phyloP scores from a whole-genome alignment of 2,113 vertebrate genomes.

The Propithecus coquereli region DNA sequence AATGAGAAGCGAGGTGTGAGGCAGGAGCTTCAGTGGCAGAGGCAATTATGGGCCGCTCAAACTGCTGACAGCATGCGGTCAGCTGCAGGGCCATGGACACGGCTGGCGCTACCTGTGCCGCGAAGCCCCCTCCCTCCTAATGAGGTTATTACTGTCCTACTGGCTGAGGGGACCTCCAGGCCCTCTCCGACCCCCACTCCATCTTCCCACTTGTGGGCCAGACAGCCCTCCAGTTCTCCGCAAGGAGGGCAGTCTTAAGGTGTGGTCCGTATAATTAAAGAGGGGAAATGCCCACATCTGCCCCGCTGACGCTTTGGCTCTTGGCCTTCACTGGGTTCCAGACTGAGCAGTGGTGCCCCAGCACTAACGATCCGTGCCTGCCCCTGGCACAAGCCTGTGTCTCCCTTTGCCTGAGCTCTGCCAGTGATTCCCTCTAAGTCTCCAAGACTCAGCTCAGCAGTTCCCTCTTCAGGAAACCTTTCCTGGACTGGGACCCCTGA shows the following conservation, averaged over 20 bases:
- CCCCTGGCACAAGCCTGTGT: not conserved
- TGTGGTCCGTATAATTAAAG: not conserved
- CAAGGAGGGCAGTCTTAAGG: not conserved
- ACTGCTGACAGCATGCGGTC: constrained; percentile 44
- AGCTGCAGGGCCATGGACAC: constrained; percentile 70
- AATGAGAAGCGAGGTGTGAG: constrained; percentile 81
- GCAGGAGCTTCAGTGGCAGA: constrained; percentile 65
- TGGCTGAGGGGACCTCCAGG: constrained; percentile 59
- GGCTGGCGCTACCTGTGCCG: constrained; percentile 46
- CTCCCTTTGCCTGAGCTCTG: not conserved
- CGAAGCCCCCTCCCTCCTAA: constrained; percentile 70
- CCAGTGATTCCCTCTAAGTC: accelerated
- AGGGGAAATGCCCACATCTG: not conserved
- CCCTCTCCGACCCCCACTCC: not conserved
- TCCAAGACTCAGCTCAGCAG: accelerated
- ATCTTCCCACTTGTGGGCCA: constrained; percentile 61
- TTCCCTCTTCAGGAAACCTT: not conserved
- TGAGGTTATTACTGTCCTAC: constrained; percentile 79
- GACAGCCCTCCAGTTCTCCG: accelerated
- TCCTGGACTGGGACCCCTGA: accelerated
- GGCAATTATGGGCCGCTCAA: constrained; percentile 70
- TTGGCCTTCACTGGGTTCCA: too few relatives aligned
- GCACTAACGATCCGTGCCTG: accelerated
- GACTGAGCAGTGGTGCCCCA: not conserved
- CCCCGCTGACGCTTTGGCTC: not conserved